These are phyloP conservation scores for Spinus olivaceus DNA, from an alignment of 2,797 vertebrate species.

Conservation along the genomic window DNA sequence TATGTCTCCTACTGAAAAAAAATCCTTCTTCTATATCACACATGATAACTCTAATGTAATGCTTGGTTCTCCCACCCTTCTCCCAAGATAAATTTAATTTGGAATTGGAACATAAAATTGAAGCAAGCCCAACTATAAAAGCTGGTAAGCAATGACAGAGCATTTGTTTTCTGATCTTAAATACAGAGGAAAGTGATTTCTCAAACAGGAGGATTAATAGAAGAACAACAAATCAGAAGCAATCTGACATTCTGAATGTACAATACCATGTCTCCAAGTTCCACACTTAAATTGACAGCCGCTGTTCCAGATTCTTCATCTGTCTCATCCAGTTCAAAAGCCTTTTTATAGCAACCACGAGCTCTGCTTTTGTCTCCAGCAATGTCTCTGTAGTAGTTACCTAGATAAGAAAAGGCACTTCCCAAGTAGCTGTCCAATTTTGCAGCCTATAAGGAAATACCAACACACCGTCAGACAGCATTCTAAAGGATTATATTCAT, in stretches of 20 bases:
- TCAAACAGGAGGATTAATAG: neutral
- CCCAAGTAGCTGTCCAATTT: constrained; percentile 86
- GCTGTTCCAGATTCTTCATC: constrained; percentile 89
- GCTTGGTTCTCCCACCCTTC: neutral
- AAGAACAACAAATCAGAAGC: neutral
- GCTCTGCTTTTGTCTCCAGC: constrained; percentile 85
- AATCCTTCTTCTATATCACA: neutral
- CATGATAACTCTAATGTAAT: neutral
- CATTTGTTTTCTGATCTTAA: neutral
- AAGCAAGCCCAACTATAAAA: neutral
- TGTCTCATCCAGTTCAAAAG: constrained; percentile 86
- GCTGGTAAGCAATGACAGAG: neutral
- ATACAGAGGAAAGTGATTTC: neutral
- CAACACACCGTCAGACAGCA: neutral
- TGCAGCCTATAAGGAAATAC: constrained; percentile 83
- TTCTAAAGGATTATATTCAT: neutral
- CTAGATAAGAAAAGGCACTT: constrained; percentile 87
- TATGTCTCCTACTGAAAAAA: neutral
- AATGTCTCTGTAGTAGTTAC: constrained; percentile 89
- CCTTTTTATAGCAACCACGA: constrained; percentile 92
- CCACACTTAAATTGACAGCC: constrained; percentile 89
- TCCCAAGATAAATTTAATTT: neutral
- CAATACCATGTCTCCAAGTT: constrained; percentile 89
- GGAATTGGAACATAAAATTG: neutral
- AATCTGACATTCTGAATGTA: neutral